Evolutionary conservation across 2,888 invertebrate genomes (phyloP), one percentile per base, ranked within the genome.

Genomic region (Phragmatobia fuliginosa): DNA sequence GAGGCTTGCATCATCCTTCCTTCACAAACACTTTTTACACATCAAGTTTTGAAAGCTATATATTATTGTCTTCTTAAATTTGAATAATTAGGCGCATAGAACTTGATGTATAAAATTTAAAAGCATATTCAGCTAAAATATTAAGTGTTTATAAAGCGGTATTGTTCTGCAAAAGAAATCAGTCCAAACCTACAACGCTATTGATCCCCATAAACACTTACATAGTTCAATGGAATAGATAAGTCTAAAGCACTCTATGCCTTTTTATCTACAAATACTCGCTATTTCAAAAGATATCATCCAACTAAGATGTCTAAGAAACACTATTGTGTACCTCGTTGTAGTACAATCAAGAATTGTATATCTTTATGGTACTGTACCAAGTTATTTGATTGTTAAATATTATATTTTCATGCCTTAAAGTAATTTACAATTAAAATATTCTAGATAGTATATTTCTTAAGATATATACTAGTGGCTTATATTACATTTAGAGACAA

Each of bases 71-170:
- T 49, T n/a, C 45, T 45, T 7, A 8, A n/a, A 8, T 18, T 6
- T 41, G 41, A 16, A 41, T 41, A 41, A 18, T 14, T 16, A 45
- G 1, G 45, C 45, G n/a, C 41, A 14, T 38, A 14, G 1, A 45
- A 45, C 5, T 62, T 62, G 65, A 66, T 68, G 58, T 41, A 31
- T 41, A 58, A 66, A 59, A 38, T 25, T 52, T 52, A 65, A 33
- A 75, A 68, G 62, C 59, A 62, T 62, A 59, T 70, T 31, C 36
- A 68, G 58, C 41, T n/a, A n/a, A 64, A 67, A 38, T 33, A 58
- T 65, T 66, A 52, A n/a, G 63, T 72, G 71, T 71, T 61, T 21
- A 45, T 45, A 45, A 56, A 59, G 38, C 11, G 38, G 41, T 41
- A 31, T 41, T 41, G 62, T 38, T 62, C 52, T 49, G 49, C 32